A percentile compares a stretch with the other conserved stretches of the same genome.
Evolutionary conservation across 1,140 invertebrate genomes (phyloP).

Genomic region (Prorops nasuta): DNA sequence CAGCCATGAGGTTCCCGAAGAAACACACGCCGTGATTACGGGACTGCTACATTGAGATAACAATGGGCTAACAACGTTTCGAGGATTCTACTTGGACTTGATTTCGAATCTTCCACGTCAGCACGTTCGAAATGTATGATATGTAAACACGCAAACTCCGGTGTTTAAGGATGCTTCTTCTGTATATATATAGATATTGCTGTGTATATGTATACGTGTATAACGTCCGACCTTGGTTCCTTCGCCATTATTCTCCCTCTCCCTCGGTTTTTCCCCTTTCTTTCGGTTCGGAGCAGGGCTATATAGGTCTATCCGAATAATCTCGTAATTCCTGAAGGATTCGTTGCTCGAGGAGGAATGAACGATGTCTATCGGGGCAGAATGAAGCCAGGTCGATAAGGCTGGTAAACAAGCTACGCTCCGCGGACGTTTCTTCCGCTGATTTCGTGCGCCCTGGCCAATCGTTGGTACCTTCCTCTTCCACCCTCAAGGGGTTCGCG

Average conservation of each 20-base stretch:
- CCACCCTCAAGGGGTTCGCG: conserved; percentile 12
- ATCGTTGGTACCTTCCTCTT: background rate
- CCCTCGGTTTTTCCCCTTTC: background rate
- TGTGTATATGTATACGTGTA: no score
- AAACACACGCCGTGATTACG: conserved; percentile 9
- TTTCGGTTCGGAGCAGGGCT: background rate
- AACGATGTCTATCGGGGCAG: background rate
- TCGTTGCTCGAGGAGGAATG: background rate
- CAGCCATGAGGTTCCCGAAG: conserved; percentile 1
- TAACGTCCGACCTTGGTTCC: no score
- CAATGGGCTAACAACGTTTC: conserved; percentile 9
- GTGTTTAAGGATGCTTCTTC: no score
- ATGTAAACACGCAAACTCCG: background rate
- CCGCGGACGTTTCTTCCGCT: conserved; percentile 14
- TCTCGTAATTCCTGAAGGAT: background rate
- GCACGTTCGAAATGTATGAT: no score
- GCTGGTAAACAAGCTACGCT: conserved; percentile 10
- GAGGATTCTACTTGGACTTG: conserved; percentile 2
- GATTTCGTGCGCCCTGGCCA: background rate
- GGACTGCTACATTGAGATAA: no score
- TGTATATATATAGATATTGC: no score
- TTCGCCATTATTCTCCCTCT: background rate
- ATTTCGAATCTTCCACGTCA: no score
- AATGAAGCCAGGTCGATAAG: conserved; percentile 4
- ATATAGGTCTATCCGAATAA: background rate